These are phyloP conservation scores for Macaca fascicularis DNA, from an alignment of 2,113 vertebrate genomes.

Conservation along the genomic window T2T-MFA8v1.1 NC_088394.1:83432501-83433000, in stretches of 20 bases:
- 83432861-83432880: too few species aligned
- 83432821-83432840: not conserved
- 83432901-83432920: accelerated
- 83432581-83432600: not conserved
- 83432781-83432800: not conserved
- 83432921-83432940: too few species aligned
- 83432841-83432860: not conserved
- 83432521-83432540: accelerated
- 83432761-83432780: not conserved
- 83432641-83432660: not conserved
- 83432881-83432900: too few species aligned
- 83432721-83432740: not conserved
- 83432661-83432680: not conserved
- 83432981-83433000: too few species aligned
- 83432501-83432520: accelerated
- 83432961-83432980: accelerated
- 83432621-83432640: not conserved
- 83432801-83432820: not conserved
- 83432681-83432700: not conserved
- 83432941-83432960: too few species aligned
- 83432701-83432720: not conserved
- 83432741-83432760: not conserved
- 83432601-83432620: accelerated
- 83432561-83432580: not conserved
- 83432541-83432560: not conserved